A percentile compares a stretch with the other conserved stretches of the same genome.
Conservation (phyloP, 2,113 vertebrate genomes). For the Jacana jacana region DNA sequence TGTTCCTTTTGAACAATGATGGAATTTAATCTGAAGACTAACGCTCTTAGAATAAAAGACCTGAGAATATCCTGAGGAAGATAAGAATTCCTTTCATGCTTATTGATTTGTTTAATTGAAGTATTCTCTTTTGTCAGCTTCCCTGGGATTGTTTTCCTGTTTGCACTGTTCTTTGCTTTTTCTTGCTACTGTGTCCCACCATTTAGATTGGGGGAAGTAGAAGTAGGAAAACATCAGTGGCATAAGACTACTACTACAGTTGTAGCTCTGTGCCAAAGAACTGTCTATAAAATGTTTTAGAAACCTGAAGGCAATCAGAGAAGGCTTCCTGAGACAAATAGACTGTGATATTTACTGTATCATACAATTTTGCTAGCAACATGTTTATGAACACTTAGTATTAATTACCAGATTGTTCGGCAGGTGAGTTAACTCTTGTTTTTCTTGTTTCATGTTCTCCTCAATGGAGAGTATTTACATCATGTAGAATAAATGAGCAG, state of each 20-base stretch:
- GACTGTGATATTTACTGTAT: not conserved
- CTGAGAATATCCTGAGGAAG: not conserved
- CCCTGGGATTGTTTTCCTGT: not conserved
- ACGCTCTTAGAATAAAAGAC: not conserved
- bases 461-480: not conserved
- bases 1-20: not conserved
- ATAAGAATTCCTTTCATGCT: not conserved
- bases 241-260: not conserved
- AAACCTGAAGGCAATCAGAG: not conserved
- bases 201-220: not conserved
- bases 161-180: not conserved
- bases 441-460: not conserved
- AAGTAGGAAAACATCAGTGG: not conserved
- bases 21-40: not conserved
- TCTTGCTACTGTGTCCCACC: not conserved
- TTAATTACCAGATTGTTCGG: not conserved
- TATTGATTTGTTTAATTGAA: not conserved
- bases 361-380: not conserved
- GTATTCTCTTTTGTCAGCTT: not conserved
- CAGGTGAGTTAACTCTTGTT: not conserved
- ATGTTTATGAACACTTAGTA: not conserved
- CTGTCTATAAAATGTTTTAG: not conserved
- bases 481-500: not conserved
- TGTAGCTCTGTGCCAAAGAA: not conserved
- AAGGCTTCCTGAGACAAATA: not conserved